phyloP scores from a whole-genome alignment of 2,888 invertebrate genomes.

The Tetramorium bicarinatum region DNA sequence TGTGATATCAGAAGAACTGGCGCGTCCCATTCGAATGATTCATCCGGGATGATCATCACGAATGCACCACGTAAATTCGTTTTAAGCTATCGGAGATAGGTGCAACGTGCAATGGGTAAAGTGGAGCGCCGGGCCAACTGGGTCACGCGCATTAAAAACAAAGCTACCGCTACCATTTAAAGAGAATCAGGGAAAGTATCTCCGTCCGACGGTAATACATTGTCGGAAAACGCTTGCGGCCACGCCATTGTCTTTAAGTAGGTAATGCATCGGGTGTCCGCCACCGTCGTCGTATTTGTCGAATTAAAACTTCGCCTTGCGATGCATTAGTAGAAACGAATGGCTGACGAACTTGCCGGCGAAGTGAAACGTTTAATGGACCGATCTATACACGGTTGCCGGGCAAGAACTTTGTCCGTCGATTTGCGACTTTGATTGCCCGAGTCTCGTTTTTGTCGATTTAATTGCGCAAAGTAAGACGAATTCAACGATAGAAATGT shows the following conservation, averaged over 20 bases:
- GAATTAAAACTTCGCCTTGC: constrained; percentile 62
- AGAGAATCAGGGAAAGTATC: constrained; percentile 76
- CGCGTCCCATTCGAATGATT: constrained; percentile 12
- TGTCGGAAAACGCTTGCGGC: constrained; percentile 75
- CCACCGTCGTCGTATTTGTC: constrained; percentile 58
- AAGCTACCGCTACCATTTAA: constrained; percentile 76
- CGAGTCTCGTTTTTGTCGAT: constrained; percentile 16
- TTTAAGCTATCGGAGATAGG: constrained; percentile 64
- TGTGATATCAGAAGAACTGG: background rate
- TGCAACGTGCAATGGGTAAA: constrained; percentile 65
- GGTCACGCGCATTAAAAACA: constrained; percentile 78
- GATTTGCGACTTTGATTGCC: constrained; percentile 48
- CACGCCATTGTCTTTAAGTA: constrained; percentile 75
- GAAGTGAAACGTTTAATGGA: constrained; percentile 48
- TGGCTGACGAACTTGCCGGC: constrained; percentile 40
- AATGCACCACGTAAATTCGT: constrained; percentile 41
- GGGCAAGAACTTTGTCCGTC: constrained; percentile 30
- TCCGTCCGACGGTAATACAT: constrained; percentile 71
- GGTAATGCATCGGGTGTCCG: constrained; percentile 72
- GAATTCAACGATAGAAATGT: background rate
- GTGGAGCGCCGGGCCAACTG: constrained; percentile 74
- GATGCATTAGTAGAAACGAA: constrained; percentile 57
- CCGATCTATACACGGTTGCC: constrained; percentile 1
- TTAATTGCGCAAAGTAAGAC: constrained; percentile 31
- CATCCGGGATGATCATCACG: constrained; percentile 29